A percentile compares a stretch with the other conserved stretches of the same genome.
phyloP scores from a whole-genome alignment of 2,113 vertebrate genomes.

The Neopipo cinnamomea region DNA sequence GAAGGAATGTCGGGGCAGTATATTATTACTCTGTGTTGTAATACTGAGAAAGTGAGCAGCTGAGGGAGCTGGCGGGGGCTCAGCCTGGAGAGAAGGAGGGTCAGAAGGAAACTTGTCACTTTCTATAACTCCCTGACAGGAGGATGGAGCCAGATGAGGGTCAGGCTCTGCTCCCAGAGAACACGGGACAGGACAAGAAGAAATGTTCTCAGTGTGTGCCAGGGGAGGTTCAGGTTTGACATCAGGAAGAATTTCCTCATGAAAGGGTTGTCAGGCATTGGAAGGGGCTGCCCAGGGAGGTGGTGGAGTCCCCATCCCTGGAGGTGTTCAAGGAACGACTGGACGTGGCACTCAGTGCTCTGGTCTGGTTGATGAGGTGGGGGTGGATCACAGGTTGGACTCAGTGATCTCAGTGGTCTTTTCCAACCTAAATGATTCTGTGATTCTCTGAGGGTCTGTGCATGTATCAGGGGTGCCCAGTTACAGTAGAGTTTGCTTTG shows the following conservation, averaged over 20 bases:
- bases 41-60: background rate
- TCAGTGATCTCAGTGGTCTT: rapidly evolving
- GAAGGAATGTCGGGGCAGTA: background rate
- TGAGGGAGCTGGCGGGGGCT: background rate
- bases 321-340: background rate
- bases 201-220: background rate
- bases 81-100: background rate
- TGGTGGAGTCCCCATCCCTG: background rate
- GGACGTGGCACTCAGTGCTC: background rate
- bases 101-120: background rate
- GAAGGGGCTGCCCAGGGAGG: background rate
- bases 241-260: background rate
- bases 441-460: background rate
- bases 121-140: background rate
- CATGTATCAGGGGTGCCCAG: rapidly evolving
- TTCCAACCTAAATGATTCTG: background rate
- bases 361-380: background rate
- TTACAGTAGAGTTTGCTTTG: background rate
- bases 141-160: background rate
- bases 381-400: rapidly evolving
- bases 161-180: background rate
- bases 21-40: background rate
- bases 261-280: background rate
- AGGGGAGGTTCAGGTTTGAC: background rate
- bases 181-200: background rate